Conservation (phyloP, 2,113 vertebrate genomes). For the Pungitius pungitius region DNA sequence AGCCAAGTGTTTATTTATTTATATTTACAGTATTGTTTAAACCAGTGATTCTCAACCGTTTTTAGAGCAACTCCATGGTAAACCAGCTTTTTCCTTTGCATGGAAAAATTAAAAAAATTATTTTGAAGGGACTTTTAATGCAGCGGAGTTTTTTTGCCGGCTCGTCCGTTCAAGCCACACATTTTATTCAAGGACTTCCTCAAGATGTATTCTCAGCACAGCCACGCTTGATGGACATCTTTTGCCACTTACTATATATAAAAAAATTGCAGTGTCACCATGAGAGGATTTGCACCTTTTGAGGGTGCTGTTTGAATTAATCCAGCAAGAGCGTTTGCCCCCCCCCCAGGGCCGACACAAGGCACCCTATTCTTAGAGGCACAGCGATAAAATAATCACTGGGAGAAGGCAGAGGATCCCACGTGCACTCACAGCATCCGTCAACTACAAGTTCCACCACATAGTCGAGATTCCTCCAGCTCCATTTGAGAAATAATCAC, state of each 20-base stretch:
- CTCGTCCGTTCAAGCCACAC: too few species aligned
- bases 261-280: neutral
- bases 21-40: too few species aligned
- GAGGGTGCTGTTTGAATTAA: neutral
- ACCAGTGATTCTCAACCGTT: too few species aligned
- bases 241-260: neutral
- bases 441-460: neutral
- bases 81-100: too few species aligned
- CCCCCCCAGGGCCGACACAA: slow-evolving; percentile 35
- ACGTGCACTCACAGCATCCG: neutral
- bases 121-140: too few species aligned
- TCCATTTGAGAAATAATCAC: neutral
- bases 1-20: too few species aligned
- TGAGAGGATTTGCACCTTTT: neutral
- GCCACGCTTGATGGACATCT: neutral
- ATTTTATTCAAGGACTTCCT: neutral
- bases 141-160: too few species aligned
- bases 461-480: neutral
- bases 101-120: too few species aligned
- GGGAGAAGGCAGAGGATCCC: neutral
- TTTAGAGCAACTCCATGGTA: too few species aligned
- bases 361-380: slow-evolving; percentile 61
- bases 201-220: neutral
- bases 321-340: neutral
- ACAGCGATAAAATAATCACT: slow-evolving; percentile 44